phyloP scores from a whole-genome alignment of 2,888 invertebrate genomes.

The Reticulitermes lucifugus region DNA sequence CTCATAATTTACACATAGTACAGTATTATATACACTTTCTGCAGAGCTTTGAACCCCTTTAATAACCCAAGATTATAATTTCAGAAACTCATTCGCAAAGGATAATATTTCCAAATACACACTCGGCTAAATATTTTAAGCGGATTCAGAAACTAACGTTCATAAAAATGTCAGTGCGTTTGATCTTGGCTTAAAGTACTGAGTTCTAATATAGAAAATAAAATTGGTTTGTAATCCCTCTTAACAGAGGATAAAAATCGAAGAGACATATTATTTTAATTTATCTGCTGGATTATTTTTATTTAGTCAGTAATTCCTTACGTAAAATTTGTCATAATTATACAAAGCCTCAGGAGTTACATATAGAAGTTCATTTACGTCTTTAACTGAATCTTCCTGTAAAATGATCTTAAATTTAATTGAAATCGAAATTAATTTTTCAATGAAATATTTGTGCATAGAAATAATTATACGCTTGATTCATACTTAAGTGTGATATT shows the following conservation, averaged over 20 bases:
- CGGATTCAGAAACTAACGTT: background rate
- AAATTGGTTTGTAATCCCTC: background rate
- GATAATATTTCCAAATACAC: background rate
- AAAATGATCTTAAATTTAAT: too few relatives aligned
- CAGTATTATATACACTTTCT: background rate
- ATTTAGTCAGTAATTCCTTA: too few relatives aligned
- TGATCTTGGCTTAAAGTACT: conserved; percentile 5
- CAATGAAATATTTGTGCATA: too few relatives aligned
- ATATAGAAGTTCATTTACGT: too few relatives aligned
- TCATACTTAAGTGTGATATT: too few relatives aligned
- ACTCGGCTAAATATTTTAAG: background rate
- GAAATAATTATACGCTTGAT: too few relatives aligned
- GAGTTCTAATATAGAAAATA: background rate
- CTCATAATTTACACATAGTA: background rate
- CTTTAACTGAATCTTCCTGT: too few relatives aligned
- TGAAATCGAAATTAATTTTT: too few relatives aligned
- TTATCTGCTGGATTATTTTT: background rate
- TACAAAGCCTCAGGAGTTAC: too few relatives aligned
- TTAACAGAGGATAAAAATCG: background rate
- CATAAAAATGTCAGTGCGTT: background rate
- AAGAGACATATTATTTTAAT: background rate
- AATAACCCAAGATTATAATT: background rate
- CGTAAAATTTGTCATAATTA: too few relatives aligned
- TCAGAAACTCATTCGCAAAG: background rate
- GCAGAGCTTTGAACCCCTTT: background rate